These are phyloP conservation scores for Perccottus glenii DNA, from an alignment of 2,113 vertebrate species.

Conservation along the genomic window DNA sequence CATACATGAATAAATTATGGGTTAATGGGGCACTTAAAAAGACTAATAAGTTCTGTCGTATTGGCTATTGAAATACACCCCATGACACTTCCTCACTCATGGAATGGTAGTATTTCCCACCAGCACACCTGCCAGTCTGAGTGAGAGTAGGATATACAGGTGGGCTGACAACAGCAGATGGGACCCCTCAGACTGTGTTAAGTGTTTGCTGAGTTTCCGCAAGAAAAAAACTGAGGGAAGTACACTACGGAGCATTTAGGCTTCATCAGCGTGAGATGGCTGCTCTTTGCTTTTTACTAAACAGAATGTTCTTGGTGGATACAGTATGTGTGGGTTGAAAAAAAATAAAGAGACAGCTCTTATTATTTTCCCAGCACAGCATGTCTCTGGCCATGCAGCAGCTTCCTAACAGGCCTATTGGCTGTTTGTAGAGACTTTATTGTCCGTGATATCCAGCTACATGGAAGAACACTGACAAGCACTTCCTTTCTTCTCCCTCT, in stretches of 20 bases:
- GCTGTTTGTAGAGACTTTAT: constrained; percentile 53
- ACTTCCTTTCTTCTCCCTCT: constrained; percentile 33
- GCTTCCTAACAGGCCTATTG: constrained; percentile 56
- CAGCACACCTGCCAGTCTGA: constrained; percentile 34
- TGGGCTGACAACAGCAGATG: constrained; percentile 43
- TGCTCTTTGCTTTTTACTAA: constrained; percentile 43
- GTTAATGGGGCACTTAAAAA: not conserved
- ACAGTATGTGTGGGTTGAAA: constrained; percentile 67
- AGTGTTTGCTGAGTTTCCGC: constrained; percentile 47
- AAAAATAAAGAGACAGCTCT: constrained; percentile 48
- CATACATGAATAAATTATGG: not conserved
- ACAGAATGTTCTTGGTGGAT: constrained; percentile 56
- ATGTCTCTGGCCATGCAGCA: constrained; percentile 39
- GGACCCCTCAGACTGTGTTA: constrained; percentile 30
- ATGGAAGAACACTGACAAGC: constrained; percentile 29
- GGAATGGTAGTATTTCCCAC: constrained; percentile 23
- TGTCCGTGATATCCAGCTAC: constrained; percentile 39
- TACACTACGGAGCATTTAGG: constrained; percentile 27
- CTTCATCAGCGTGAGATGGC: constrained; percentile 25
- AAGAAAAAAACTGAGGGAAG: constrained; percentile 11
- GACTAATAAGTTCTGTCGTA: not conserved
- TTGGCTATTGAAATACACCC: not conserved
- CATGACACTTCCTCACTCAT: constrained; percentile 18
- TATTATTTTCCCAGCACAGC: constrained; percentile 52
- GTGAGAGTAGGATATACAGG: constrained; percentile 19